Base-by-base conservation (phyloP, 2,888 invertebrate genomes). In the Pyrochroa serraticornis region DNA sequence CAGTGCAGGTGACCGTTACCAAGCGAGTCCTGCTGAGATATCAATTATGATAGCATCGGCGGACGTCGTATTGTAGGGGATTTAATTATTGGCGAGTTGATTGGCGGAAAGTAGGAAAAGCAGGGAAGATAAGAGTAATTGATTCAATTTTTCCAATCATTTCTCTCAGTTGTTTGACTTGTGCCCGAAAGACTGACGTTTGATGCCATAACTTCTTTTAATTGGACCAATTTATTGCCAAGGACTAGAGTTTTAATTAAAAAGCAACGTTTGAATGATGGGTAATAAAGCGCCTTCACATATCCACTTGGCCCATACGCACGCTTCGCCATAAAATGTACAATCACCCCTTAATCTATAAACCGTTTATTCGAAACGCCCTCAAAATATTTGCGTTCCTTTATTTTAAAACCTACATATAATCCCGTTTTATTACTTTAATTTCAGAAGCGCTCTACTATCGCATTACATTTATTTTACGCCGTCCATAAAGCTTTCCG, bases 391-490 rank as follows among this genome's bases (percentile, higher is more conserved):
- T 67, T 64, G 62, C 63, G 55, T 66, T 66, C 57, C 64, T 69
- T 69, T 67, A 67, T 69, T 70, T 66, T 67, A 66, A 64, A 70
- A 67, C 67, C 67, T 60, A 56, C 63, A 59, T 60, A 66, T 66
- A 68, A 68, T 69, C 67, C 67, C 54, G 65, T 66, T 71, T 70
- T 71, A 69, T 68, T 65, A 67, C 71, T 71, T 72, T 71, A 72
- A 72, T 72, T 72, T 69, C 64, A 62, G 64, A 61, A 70, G 67
- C 66, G 64, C 65, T 71, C 62, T 63, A 68, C 68, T 63, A 60
- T 65, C 57, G 55, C 63, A 59, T 60, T 63, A 58, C 62, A 56
- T 66, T 68, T 64, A 56, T 64, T 66, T 68, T 67, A 56, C 63
- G 65, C 60, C 65, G 63, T 58, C 66, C 55, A 66, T 68, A 68